Evolutionary conservation across 2,888 invertebrate species (phyloP).

Genomic region (Scaptomyza parva): DNA sequence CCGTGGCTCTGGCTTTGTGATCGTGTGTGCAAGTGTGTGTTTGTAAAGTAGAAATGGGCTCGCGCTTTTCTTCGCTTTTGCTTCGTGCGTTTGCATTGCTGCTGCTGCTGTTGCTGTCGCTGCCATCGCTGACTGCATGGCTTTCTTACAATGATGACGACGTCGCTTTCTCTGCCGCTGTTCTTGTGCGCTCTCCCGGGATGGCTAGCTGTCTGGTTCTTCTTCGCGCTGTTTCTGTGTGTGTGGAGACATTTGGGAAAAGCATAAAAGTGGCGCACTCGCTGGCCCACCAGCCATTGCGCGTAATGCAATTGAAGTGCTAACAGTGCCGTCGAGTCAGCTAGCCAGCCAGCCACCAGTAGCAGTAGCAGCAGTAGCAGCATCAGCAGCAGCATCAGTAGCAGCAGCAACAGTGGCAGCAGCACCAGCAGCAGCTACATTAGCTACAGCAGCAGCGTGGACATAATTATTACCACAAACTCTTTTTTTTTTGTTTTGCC

Average conservation of each 20-base stretch:
- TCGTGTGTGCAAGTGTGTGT: constrained; percentile 28
- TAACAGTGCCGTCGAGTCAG: constrained; percentile 82
- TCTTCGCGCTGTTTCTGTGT: constrained; percentile 62
- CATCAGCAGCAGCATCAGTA: constrained; percentile 41
- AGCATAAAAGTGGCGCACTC: constrained; percentile 85
- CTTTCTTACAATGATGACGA: constrained; percentile 46
- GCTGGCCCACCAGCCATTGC: constrained; percentile 85
- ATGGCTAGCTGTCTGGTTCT: constrained; percentile 34
- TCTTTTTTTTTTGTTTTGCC: constrained; percentile 48
- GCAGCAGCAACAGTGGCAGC: constrained; percentile 36
- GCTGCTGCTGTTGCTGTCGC: constrained; percentile 18
- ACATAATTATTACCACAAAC: constrained; percentile 37
- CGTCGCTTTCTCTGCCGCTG: constrained; percentile 62
- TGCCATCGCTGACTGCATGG: constrained; percentile 30
- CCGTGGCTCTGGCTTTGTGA: constrained; percentile 38
- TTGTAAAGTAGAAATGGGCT: constrained; percentile 72
- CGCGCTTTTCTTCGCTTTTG: constrained; percentile 65
- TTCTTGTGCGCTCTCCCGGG: constrained; percentile 56
- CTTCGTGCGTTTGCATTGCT: constrained; percentile 62
- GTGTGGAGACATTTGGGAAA: constrained; percentile 81
- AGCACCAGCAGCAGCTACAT: constrained; percentile 48
- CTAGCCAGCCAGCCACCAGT: constrained; percentile 44
- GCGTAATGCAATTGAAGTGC: constrained; percentile 85
- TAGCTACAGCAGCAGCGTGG: constrained; percentile 45
- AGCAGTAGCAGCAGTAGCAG: constrained; percentile 38